Evolutionary conservation across 2,113 vertebrate genomes (phyloP).

Genomic region (Gymnarchus niloticus): DNA sequence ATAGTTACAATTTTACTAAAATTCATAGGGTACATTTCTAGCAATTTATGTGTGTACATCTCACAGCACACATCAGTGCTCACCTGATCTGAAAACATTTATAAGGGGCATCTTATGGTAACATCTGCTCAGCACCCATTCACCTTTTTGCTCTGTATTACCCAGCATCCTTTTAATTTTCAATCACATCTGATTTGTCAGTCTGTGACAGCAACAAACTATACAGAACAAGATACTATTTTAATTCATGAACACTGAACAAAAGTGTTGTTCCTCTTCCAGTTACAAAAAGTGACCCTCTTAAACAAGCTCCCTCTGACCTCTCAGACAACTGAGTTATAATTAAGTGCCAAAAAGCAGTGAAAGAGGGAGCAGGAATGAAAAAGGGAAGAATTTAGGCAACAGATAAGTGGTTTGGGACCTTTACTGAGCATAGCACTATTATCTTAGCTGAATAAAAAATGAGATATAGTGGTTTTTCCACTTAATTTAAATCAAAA

Average conservation of each 20-base stretch:
- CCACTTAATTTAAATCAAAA: slow-evolving; percentile 99
- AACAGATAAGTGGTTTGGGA: slow-evolving; percentile 77
- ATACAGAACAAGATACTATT: slow-evolving; percentile 70
- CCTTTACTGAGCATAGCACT: slow-evolving; percentile 75
- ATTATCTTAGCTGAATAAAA: slow-evolving; percentile 79
- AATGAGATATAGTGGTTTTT: slow-evolving; percentile 99
- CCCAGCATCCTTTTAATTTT: slow-evolving; percentile 43
- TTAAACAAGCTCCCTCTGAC: slow-evolving; percentile 72
- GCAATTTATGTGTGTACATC: neutral
- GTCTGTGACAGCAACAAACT: slow-evolving; percentile 62
- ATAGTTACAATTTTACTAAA: neutral
- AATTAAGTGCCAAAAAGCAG: slow-evolving; percentile 55
- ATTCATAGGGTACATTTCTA: neutral
- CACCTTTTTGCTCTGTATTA: slow-evolving; percentile 53
- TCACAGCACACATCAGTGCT: neutral
- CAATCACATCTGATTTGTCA: slow-evolving; percentile 58
- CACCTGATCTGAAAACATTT: neutral
- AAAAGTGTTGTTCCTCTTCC: slow-evolving; percentile 60
- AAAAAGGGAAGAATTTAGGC: slow-evolving; percentile 71
- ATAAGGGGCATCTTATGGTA: slow-evolving; percentile 31
- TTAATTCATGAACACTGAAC: slow-evolving; percentile 72
- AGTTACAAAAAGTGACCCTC: slow-evolving; percentile 71
- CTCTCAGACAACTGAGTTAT: slow-evolving; percentile 69
- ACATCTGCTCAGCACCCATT: slow-evolving; percentile 57
- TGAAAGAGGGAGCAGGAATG: slow-evolving; percentile 59